phyloP scores from a whole-genome alignment of 2,888 invertebrate genomes.

The Selenia dentaria region DNA sequence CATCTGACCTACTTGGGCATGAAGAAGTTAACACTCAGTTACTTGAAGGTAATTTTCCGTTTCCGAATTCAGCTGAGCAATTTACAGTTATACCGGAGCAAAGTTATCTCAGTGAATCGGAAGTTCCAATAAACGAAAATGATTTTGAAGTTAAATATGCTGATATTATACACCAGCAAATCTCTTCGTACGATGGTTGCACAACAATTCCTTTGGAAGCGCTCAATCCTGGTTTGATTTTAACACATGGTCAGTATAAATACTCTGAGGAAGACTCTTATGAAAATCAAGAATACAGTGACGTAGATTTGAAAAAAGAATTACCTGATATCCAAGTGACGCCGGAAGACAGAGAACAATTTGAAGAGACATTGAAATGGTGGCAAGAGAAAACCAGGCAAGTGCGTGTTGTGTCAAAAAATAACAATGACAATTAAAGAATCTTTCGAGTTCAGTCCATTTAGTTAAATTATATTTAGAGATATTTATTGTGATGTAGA shows the following conservation, averaged over 20 bases:
- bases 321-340: conserved; percentile 77
- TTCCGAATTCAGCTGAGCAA: conserved; percentile 77
- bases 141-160: conserved; percentile 80
- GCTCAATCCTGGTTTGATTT: conserved; percentile 62
- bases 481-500: conserved; percentile 55
- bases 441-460: conserved; percentile 16
- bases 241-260: conserved; percentile 60
- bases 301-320: conserved; percentile 75
- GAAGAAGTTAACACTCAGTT: conserved; percentile 79
- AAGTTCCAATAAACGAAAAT: conserved; percentile 61
- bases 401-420: conserved; percentile 40
- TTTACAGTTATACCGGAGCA: conserved; percentile 81
- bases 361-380: conserved; percentile 80
- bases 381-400: conserved; percentile 80
- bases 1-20: conserved; percentile 73
- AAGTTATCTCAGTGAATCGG: conserved; percentile 67
- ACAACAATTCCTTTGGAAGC: conserved; percentile 54
- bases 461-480: conserved; percentile 37
- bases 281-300: conserved; percentile 73
- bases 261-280: conserved; percentile 68
- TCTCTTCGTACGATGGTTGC: conserved; percentile 53
- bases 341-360: conserved; percentile 75
- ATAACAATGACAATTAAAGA: conserved; percentile 39
- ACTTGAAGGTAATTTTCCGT: conserved; percentile 78
- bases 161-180: conserved; percentile 64